Conservation (phyloP, 92 coral and sea anemone genomes). For the Siderastrea radians region DNA sequence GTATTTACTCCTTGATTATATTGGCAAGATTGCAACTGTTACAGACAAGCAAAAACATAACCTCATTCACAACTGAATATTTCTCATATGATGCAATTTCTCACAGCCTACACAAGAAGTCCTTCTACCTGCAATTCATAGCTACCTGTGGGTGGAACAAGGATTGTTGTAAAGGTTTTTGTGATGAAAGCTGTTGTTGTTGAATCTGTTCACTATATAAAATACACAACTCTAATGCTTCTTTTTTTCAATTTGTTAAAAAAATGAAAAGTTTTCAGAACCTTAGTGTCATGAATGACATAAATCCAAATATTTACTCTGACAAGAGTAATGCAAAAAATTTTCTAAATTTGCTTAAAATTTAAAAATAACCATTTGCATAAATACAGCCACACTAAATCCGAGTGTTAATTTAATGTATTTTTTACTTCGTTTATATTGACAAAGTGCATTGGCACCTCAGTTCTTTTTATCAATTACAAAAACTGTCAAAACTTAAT, state of each 20-base stretch:
- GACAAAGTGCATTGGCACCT: neutral
- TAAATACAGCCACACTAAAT: neutral
- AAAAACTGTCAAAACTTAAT: neutral
- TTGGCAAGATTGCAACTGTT: neutral
- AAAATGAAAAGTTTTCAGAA: too few species aligned
- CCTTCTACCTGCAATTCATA: neutral
- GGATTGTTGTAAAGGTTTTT: too few species aligned
- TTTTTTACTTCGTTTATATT: neutral
- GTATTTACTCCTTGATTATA: neutral
- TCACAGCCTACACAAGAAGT: neutral
- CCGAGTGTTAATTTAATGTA: neutral
- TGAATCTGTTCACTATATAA: too few species aligned
- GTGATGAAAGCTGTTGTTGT: too few species aligned
- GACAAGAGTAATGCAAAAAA: too few species aligned
- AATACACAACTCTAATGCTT: too few species aligned
- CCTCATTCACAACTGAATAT: neutral
- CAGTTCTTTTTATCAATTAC: neutral
- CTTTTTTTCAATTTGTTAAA: too few species aligned
- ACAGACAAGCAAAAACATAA: neutral
- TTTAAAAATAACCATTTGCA: neutral
- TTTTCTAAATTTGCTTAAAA: neutral
- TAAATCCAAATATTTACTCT: too few species aligned
- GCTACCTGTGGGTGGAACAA: neutral
- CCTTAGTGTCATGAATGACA: too few species aligned
- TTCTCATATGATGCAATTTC: conserved; percentile 3